Evolutionary conservation across 92 coral and sea anemone species (phyloP).

Genomic region (Actinernus sp.): DNA sequence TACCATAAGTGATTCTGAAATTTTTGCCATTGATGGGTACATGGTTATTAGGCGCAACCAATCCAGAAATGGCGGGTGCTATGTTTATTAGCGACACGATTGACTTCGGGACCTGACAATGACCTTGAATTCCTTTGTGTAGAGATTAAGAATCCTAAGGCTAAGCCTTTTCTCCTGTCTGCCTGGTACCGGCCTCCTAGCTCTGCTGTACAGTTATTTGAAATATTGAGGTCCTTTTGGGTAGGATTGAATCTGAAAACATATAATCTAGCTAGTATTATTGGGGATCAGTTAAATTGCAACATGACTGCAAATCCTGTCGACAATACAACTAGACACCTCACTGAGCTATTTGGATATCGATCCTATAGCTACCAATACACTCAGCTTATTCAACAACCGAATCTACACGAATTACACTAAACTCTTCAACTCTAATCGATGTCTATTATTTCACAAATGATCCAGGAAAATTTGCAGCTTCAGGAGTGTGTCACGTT

Average conservation of each 20-base stretch:
- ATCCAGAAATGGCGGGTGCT: constrained; percentile 6
- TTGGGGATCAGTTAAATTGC: constrained; percentile 39
- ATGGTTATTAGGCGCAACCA: constrained; percentile 38
- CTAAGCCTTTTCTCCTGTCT: constrained; percentile 1
- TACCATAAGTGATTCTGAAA: constrained; percentile 41
- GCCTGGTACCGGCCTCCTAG: constrained; percentile 2
- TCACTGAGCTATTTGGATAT: constrained; percentile 34
- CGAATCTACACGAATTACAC: constrained; percentile 26
- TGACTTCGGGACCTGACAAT: neutral
- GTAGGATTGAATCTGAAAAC: too few relatives aligned
- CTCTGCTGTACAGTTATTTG: neutral
- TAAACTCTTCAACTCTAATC: constrained; percentile 19
- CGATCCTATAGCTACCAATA: constrained; percentile 27
- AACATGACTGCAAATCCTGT: constrained; percentile 16
- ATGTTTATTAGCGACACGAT: constrained; percentile 7
- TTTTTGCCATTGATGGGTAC: constrained; percentile 37
- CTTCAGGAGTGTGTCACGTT: constrained; percentile 21
- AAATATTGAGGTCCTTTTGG: neutral
- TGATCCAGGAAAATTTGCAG: constrained; percentile 27
- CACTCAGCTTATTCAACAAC: constrained; percentile 23
- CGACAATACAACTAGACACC: constrained; percentile 33
- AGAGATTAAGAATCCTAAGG: constrained; percentile 3
- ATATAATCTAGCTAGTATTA: constrained; percentile 35
- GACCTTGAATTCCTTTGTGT: constrained; percentile 7
- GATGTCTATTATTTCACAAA: constrained; percentile 28